phyloP scores from a whole-genome alignment of 2,888 invertebrate species.

The Euplagia quadripunctaria region DNA sequence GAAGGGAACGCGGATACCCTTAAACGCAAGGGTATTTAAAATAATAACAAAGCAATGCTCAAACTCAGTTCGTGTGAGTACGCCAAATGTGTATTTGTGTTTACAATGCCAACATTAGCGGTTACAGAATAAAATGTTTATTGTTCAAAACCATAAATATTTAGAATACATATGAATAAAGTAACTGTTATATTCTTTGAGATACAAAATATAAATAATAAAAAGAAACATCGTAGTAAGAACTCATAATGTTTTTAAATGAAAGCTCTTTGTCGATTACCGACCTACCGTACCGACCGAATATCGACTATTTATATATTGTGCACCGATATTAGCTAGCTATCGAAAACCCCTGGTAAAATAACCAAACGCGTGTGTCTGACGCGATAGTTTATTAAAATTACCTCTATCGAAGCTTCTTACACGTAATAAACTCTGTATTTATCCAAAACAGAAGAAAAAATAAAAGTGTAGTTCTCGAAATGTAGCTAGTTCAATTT shows the following conservation, averaged over 20 bases:
- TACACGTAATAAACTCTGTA: neutral
- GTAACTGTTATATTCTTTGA: neutral
- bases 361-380: slow-evolving; percentile 1
- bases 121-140: slow-evolving; percentile 17
- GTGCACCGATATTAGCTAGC: neutral
- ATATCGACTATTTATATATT: neutral
- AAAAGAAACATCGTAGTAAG: neutral
- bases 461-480: neutral
- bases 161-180: neutral
- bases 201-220: neutral
- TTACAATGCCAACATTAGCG: slow-evolving; percentile 7
- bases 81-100: slow-evolving; percentile 8
- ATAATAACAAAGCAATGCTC: slow-evolving; percentile 12
- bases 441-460: neutral
- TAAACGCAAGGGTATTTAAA: slow-evolving; percentile 14
- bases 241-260: no score
- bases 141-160: slow-evolving; percentile 14
- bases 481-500: neutral
- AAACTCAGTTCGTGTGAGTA: neutral
- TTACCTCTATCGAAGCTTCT: neutral
- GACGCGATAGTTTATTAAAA: neutral
- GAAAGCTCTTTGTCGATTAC: neutral
- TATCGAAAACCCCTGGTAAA: neutral
- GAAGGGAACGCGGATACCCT: slow-evolving; percentile 8
- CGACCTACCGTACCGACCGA: no score